Percentiles rank a stretch among this genome's conserved stretches.
phyloP scores from a whole-genome alignment of 2,888 invertebrate genomes.

The Amorpha juglandis region DNA sequence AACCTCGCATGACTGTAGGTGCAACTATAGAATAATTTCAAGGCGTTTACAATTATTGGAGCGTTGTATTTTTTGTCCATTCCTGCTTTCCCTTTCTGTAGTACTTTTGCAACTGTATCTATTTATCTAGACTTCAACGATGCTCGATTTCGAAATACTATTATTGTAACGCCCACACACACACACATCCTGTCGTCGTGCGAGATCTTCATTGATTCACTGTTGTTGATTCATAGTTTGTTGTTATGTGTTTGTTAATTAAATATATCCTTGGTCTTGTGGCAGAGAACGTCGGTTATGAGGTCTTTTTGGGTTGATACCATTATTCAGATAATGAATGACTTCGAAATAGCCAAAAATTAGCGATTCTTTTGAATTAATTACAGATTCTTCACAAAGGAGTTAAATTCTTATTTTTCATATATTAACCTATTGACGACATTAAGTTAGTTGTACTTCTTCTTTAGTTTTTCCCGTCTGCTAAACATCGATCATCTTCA shows the following conservation, averaged over 20 bases:
- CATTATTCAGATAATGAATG: no score
- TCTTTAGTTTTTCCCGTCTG: not conserved
- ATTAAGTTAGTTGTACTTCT: not conserved
- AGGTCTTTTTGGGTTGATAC: no score
- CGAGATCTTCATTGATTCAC: slow-evolving; percentile 50
- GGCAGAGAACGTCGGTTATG: no score
- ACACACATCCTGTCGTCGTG: slow-evolving; percentile 55
- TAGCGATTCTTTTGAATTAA: no score
- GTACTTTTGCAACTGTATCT: slow-evolving; percentile 39
- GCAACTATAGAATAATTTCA: slow-evolving; percentile 27
- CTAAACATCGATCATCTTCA: not conserved
- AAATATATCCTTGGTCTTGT: not conserved
- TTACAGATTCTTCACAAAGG: no score
- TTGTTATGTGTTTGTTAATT: slow-evolving; percentile 6
- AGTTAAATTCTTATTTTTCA: no score
- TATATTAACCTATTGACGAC: no score
- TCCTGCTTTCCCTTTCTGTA: slow-evolving; percentile 39
- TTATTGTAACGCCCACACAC: slow-evolving; percentile 57
- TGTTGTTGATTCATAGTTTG: slow-evolving; percentile 42
- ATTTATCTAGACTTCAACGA: slow-evolving; percentile 36
- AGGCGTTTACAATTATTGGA: slow-evolving; percentile 31
- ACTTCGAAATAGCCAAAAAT: no score
- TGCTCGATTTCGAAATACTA: slow-evolving; percentile 50
- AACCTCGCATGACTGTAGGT: slow-evolving; percentile 23
- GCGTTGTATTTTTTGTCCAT: slow-evolving; percentile 33